Base-by-base conservation (phyloP, 2,888 invertebrate genomes). In the Hydropsyche betteni region DNA sequence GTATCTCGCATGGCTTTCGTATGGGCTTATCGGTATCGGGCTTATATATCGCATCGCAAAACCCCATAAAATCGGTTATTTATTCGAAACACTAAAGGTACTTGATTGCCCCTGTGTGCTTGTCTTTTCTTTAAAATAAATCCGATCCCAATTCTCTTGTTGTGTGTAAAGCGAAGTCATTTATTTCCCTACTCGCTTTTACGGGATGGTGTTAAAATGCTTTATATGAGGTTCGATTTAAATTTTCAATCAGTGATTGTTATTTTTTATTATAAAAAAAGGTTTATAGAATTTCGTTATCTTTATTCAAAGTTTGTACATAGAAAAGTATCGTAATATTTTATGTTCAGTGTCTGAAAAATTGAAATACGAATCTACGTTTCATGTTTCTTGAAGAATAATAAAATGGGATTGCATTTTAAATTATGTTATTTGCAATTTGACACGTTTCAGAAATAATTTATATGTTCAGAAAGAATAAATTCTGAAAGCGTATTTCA, bases 81-180 rank as follows among this genome's bases (percentile, higher is more conserved):
- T 64, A 64, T 64, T 64, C 64, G 64, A 36, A 36, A 3, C 36
- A 64, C 64, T 64, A 64, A 64, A 64, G 64, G 36, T 36, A 10
- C 64, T 64, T 36, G 64, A 64, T 64, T 64, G 34, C 36, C 64
- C 36, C 24, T 16, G 16, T 58, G 8, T 58, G 24, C 58, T 24
- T 24, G 5, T 8, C 58, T 24, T 24, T 1, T 16, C 58, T 44
- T 44, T 10, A 10, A 16, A 58, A 24, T 16, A 24, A 58, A 58
- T 14, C 16, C 58, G 24, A 24, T 8, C 16, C 16, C 8, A 16
- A 58, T 14, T 53, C 53, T 53, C 7, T 53, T 53, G 12, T 7
- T n/a, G 14, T 14, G 14, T 53, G 12, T 53, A 53, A 53, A 53
- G 12, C 58, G 58, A 24, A 58, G 8, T 4, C 8, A 53, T 53